A percentile compares a stretch with the other conserved stretches of the same genome.
These are phyloP conservation scores for Neogobius melanostomus DNA, from an alignment of 2,113 vertebrate genomes.

Conservation along the genomic window DNA sequence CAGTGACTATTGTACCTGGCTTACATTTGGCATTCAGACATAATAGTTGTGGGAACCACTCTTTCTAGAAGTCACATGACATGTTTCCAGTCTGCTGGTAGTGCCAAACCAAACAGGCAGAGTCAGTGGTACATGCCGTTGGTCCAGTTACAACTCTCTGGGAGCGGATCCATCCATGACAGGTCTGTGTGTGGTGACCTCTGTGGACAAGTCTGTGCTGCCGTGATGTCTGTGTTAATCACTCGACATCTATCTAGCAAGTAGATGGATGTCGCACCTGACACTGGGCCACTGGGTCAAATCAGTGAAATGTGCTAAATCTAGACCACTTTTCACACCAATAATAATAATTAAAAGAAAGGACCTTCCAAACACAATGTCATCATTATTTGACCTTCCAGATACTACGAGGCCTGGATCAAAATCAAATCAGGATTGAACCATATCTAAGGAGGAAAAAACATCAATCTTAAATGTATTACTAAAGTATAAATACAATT, in stretches of 20 bases:
- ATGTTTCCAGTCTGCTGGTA: conserved; percentile 64
- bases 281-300: background rate
- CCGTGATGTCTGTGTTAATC: conserved; percentile 43
- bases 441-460: too few species aligned
- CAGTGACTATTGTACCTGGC: conserved; percentile 33
- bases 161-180: conserved; percentile 67
- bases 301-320: background rate
- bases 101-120: conserved; percentile 72
- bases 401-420: too few species aligned
- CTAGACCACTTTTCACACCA: too few species aligned
- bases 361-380: background rate
- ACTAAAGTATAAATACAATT: too few species aligned
- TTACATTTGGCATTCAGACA: conserved; percentile 45
- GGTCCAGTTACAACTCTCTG: conserved; percentile 64
- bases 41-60: conserved; percentile 61
- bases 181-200: conserved; percentile 41
- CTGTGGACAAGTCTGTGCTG: conserved; percentile 34
- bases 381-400: too few species aligned
- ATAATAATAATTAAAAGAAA: background rate
- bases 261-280: background rate
- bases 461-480: too few species aligned
- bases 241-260: conserved; percentile 14
- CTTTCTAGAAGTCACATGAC: conserved; percentile 71
- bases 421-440: too few species aligned
- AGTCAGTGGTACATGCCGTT: conserved; percentile 69